Base-by-base conservation (phyloP, 2,113 vertebrate genomes). In the Ellobius talpinus region DNA sequence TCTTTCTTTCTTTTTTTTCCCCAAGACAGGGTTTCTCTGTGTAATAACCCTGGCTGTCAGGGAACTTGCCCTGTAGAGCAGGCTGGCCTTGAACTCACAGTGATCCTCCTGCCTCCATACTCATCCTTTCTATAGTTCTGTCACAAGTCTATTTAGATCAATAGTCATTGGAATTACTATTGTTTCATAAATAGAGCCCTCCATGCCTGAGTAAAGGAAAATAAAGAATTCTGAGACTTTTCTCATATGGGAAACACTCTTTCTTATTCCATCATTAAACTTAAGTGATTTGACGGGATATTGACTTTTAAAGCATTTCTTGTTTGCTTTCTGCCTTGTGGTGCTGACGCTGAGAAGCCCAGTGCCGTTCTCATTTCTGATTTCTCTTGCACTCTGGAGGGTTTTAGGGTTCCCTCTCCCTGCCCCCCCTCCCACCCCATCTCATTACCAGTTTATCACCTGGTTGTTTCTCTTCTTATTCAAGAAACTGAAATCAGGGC, bases 271-370 rank as follows among this genome's bases (percentile, higher is more conserved):
- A 50, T 90, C 81, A 81, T 87, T 70, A 70, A 0, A 73, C 55
- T 73, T 91, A 68, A 81, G 61, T 16, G 81, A 47, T 86, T 61
- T 95, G 85, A 24, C 17, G 1, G 4, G 76, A 10, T 88, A 9
- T n/a, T 84, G 81, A 74, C 47, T 90, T 79, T 52, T 68, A 92
- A 90, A 72, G 50, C 17, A 36, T 82, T 72, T 70, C 26, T 89
- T 19, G 52, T 31, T 16, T 94, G 31, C 76, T n/a, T 86, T 95
- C 84, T 96, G 79, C 47, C 47, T 73, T 78, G 76, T 65, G 39
- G 8, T 93, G 19, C 70, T 88, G 76, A 39, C 16, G 5, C 36
- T 52, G 66, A 85, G 16, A 50, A 95, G 42, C 58, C 26, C 14
- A 85, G 17, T 93, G 58, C 47, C 26, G 7, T 52, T 29, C 11